Evolutionary conservation across 2,888 invertebrate genomes (phyloP).

Genomic region (Eumerus sabulonum): DNA sequence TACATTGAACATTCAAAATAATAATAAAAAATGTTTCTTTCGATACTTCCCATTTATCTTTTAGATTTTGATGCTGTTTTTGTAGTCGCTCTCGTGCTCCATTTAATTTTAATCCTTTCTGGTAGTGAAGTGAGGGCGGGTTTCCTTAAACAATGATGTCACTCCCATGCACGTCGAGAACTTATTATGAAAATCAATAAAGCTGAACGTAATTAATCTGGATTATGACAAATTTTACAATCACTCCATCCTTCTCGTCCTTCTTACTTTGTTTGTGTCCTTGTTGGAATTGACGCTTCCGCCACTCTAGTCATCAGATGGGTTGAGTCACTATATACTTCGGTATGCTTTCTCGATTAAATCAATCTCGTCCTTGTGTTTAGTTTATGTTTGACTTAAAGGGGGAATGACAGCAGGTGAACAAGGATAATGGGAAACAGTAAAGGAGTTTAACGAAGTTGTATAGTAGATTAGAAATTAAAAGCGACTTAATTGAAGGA

Average conservation of each 20-base stretch:
- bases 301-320: neutral
- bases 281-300: neutral
- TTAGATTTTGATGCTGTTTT: no score
- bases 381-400: neutral
- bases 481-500: no score
- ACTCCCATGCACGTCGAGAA: neutral
- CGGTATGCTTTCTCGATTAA: no score
- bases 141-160: slow-evolving; percentile 8
- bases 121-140: no score
- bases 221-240: slow-evolving; percentile 14
- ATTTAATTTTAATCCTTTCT: no score
- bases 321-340: neutral
- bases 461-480: no score
- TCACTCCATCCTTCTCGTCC: neutral
- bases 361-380: neutral
- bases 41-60: slow-evolving; percentile 5
- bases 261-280: neutral
- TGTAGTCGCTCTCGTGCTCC: no score
- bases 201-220: slow-evolving; percentile 34
- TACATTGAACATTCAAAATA: slow-evolving; percentile 40
- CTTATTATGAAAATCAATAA: slow-evolving; percentile 23
- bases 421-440: no score
- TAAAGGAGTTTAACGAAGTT: no score
- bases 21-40: slow-evolving; percentile 28
- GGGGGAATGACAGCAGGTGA: no score